Evolutionary conservation across 1,140 invertebrate species (phyloP).

Genomic region (Zaprionus davidi): DNA sequence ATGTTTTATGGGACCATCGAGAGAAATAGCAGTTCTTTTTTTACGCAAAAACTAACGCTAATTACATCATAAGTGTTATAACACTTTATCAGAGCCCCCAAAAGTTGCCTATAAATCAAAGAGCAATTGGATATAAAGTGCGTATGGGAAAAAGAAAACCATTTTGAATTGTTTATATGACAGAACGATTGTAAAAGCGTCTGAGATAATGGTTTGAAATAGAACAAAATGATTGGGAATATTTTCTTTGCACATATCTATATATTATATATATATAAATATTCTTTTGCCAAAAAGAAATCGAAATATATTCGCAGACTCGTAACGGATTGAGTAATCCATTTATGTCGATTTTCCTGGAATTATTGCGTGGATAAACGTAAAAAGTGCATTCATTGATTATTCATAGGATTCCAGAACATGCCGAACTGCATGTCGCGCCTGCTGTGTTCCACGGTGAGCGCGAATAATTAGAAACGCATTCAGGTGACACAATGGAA

Average conservation of each 20-base stretch:
- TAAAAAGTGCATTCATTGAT: slow-evolving; percentile 72
- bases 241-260: neutral
- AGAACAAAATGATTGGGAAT: neutral
- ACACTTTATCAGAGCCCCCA: slow-evolving; percentile 5
- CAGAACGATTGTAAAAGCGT: neutral
- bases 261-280: too few species aligned
- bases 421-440: neutral
- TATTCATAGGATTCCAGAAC: slow-evolving; percentile 32
- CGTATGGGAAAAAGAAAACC: neutral
- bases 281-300: neutral
- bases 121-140: slow-evolving; percentile 8
- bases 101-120: slow-evolving; percentile 16
- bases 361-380: slow-evolving; percentile 18
- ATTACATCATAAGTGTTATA: slow-evolving; percentile 42
- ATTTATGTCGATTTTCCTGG: slow-evolving; percentile 1
- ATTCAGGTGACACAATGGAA: slow-evolving; percentile 68
- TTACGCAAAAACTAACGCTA: slow-evolving; percentile 22
- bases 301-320: neutral
- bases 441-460: neutral
- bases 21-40: slow-evolving; percentile 48
- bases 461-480: slow-evolving; percentile 69
- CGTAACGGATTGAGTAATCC: slow-evolving; percentile 65
- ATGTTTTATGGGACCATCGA: slow-evolving; percentile 48
- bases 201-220: neutral
- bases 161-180: neutral